phyloP scores from a whole-genome alignment of 2,888 invertebrate species.

The Mylabris sibirica region DNA sequence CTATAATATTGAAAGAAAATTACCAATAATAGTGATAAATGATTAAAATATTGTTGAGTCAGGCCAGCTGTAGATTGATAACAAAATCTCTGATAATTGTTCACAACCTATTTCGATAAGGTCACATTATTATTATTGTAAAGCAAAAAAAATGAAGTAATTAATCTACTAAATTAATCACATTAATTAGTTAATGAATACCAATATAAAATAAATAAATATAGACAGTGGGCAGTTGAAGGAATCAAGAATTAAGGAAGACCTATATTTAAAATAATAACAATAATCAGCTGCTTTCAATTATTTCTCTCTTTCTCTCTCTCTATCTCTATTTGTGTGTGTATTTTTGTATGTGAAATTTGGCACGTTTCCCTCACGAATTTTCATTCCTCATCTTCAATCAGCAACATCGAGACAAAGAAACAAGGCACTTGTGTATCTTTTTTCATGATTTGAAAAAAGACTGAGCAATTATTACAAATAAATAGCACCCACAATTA shows the following conservation, averaged over 20 bases:
- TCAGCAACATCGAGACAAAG: not conserved
- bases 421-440: constrained; percentile 48
- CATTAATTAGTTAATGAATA: too few species aligned
- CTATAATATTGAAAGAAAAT: not conserved
- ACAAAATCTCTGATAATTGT: constrained; percentile 41
- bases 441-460: constrained; percentile 23
- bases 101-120: constrained; percentile 48
- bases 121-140: constrained; percentile 42
- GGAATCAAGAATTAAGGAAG: constrained; percentile 38
- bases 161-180: constrained; percentile 18
- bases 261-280: constrained; percentile 29
- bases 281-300: constrained; percentile 42
- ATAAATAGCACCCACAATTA: constrained; percentile 50
- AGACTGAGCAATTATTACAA: constrained; percentile 41
- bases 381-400: constrained; percentile 40
- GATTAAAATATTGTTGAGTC: constrained; percentile 19
- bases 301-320: too few species aligned
- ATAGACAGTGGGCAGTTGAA: constrained; percentile 34
- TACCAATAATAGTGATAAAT: constrained; percentile 6
- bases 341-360: constrained; percentile 32
- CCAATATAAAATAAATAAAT: constrained; percentile 24
- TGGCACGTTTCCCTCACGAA: constrained; percentile 54
- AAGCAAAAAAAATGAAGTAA: constrained; percentile 22
- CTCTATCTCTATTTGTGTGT: too few species aligned
- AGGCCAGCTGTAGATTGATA: constrained; percentile 43